Evolutionary conservation across 2,113 vertebrate species (phyloP).

Genomic region (Pholis gunnellus): DNA sequence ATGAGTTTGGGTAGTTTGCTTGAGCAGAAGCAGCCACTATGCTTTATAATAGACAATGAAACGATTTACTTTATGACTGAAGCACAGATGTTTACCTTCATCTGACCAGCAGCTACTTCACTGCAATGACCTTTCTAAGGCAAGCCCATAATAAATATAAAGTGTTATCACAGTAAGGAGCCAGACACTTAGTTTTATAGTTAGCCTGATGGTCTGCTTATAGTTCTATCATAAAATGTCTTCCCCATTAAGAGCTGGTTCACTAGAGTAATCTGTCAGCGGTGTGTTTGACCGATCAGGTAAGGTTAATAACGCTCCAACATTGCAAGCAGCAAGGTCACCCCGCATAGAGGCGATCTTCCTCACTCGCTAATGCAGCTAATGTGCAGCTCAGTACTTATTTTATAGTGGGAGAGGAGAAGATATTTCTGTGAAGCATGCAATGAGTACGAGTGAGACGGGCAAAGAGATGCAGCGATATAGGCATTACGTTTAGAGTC

Average conservation of each 20-base stretch:
- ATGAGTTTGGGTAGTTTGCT: not conserved
- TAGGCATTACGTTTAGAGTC: slow-evolving; percentile 63
- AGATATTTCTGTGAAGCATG: slow-evolving; percentile 29
- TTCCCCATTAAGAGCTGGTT: not conserved
- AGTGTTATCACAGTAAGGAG: slow-evolving; percentile 2
- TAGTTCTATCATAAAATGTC: slow-evolving; percentile 21
- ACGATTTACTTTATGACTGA: not conserved
- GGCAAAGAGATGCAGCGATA: slow-evolving; percentile 46
- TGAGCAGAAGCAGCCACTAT: not conserved
- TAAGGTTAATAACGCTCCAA: slow-evolving; percentile 45
- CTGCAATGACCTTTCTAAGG: slow-evolving; percentile 31
- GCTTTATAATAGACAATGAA: not conserved
- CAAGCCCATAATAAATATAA: slow-evolving; percentile 7
- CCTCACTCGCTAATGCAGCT: slow-evolving; percentile 48
- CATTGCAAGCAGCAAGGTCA: slow-evolving; percentile 66
- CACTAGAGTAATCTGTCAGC: not conserved
- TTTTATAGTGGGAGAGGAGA: slow-evolving; percentile 12
- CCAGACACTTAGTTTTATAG: slow-evolving; percentile 10
- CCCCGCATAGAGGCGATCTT: slow-evolving; percentile 23
- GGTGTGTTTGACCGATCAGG: slow-evolving; percentile 21
- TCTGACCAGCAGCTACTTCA: slow-evolving; percentile 1
- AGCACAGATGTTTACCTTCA: slow-evolving; percentile 40
- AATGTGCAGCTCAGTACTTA: slow-evolving; percentile 54
- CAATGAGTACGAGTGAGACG: slow-evolving; percentile 23
- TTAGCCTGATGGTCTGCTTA: slow-evolving; percentile 6